Evolutionary conservation across 2,113 vertebrate species (phyloP), one percentile per base, ranked within the genome.

Genomic region (Synchiropus splendidus): DNA sequence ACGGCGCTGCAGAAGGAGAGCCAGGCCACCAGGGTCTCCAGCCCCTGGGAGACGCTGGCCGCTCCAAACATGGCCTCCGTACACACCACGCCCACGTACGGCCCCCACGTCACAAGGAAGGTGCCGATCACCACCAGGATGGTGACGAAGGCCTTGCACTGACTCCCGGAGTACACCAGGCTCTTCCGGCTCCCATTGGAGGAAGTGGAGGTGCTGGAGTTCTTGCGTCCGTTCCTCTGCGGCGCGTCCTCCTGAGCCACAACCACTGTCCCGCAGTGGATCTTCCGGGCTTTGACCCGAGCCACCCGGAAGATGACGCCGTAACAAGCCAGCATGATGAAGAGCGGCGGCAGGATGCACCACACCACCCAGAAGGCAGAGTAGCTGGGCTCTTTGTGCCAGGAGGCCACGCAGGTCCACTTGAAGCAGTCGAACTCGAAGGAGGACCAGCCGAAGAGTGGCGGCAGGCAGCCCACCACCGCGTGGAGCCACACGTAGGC

Each of bases 381-480:
- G 69, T 97, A 99, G 48, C 87, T 80, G 0, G 78, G 80, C 48
- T 89, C 90, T 33, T 85, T 85, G 73, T 97, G 86, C 96, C 96
- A 99, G 1, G 94, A 88, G 0, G 83, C 93, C n/a, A 92, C 92
- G 2, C 96, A 99, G 64, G 92, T 94, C 90, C 94, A 90, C 74
- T 99, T 99, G 82, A 88, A 95, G 6, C 92, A 88, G 58, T 95
- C 92, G 32, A 98, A 99, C 74, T 98, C 94, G 41, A 95, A 86
- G 0, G 89, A 84, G 0, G 95, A 96, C 94, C 95, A 99, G 39
- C 95, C 94, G 0, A 99, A 97, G 12, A 99, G 88, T 0, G 96
- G 96, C 0, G 96, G 96, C 59, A 98, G 84, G 49, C 92, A 97
- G 70, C 92, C 94, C 0, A 91, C 64, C 35, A 97, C 83, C 2